These are phyloP conservation scores for Aphidius ervi DNA, from an alignment of 1,140 invertebrate genomes.

Conservation along the genomic window DNA sequence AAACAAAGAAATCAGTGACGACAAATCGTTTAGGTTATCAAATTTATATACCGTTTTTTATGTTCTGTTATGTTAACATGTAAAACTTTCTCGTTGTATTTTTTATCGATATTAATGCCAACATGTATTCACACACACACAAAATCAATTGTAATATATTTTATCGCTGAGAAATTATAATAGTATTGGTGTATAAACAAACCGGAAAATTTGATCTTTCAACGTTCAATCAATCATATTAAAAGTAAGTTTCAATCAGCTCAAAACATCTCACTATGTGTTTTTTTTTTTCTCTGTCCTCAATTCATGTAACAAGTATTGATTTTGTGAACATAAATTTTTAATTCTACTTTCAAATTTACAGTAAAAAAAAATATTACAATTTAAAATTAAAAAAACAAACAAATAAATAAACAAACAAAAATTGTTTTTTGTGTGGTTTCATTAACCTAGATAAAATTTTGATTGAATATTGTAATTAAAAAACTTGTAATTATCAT, in stretches of 20 bases:
- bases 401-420: not conserved
- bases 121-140: too few relatives aligned
- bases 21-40: slow-evolving; percentile 19
- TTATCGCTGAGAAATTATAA: too few relatives aligned
- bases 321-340: too few relatives aligned
- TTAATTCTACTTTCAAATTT: not conserved
- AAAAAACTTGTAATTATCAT: too few relatives aligned
- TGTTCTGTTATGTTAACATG: not conserved
- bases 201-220: slow-evolving; percentile 13
- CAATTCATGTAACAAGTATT: too few relatives aligned
- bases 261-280: not conserved
- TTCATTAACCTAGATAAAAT: too few relatives aligned
- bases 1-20: slow-evolving; percentile 12
- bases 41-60: not conserved
- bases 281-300: not conserved
- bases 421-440: not conserved
- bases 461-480: too few relatives aligned
- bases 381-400: too few relatives aligned
- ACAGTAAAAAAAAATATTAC: not conserved
- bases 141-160: too few relatives aligned
- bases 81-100: not conserved
- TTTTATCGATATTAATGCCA: not conserved
- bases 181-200: too few relatives aligned
- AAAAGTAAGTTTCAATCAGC: slow-evolving; percentile 15
- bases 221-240: slow-evolving; percentile 19